Conservation (phyloP, 2,797 vertebrate species). For the Monodelphis domestica region DNA sequence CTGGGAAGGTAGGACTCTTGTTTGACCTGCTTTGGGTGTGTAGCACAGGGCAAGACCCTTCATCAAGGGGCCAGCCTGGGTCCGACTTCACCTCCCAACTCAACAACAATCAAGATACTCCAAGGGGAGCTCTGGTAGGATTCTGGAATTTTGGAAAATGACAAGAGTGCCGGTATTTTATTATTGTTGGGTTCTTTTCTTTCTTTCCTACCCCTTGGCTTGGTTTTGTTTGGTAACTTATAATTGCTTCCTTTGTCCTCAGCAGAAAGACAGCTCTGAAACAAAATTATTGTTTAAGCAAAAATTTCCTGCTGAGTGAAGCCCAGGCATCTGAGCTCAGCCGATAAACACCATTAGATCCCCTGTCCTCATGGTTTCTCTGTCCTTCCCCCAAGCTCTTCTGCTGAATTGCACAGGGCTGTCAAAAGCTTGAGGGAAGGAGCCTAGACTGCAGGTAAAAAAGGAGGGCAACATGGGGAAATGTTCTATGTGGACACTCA, state of each 20-base stretch:
- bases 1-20: not conserved
- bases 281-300: not conserved
- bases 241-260: constrained; percentile 17
- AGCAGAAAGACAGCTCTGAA: constrained; percentile 43
- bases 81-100: not conserved
- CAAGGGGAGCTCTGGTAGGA: not conserved
- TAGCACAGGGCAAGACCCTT: not conserved
- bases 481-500: not conserved
- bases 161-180: not conserved
- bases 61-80: not conserved
- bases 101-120: not conserved
- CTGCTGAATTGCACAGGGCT: not conserved
- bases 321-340: rapidly evolving
- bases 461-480: not conserved
- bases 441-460: not conserved
- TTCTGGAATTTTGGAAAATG: not conserved
- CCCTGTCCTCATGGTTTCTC: not conserved
- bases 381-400: not conserved
- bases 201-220: not conserved
- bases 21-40: not conserved
- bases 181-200: not conserved
- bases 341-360: not conserved
- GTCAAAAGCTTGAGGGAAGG: not conserved
- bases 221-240: not conserved
- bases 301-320: not conserved